Evolutionary conservation across 1,140 invertebrate species (phyloP), one percentile per base, ranked within the genome.

Genomic region (Trichomalopsis sarcophagae): DNA sequence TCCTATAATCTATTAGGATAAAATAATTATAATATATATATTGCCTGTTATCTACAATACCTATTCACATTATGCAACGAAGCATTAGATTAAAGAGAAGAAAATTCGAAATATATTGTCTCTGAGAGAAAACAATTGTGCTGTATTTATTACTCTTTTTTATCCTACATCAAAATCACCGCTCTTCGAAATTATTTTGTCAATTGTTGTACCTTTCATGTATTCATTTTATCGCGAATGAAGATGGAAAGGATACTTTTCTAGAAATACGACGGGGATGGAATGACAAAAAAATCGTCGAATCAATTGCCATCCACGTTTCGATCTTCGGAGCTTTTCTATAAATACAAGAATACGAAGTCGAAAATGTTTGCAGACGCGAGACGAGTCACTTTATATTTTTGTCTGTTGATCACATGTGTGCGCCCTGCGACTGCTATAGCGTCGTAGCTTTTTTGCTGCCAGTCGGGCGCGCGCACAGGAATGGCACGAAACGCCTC

Each of bases 21-120:
- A 84, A 90, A 87, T 87, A 87, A 86, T 89, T 93, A 90, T 93
- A 93, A 92, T 91, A 93, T 90, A 89, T 87, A 87, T 92, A 92
- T 92, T 90, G 87, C 88, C 91, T 92, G 92, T 93, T 93, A 93
- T 92, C 85, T 87, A 91, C 89, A 91, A 90, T 92, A 91, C 87
- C 90, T 88, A 90, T 90, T 89, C 89, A 89, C 88, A 88, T 89
- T 89, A 89, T 90, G 89, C 89, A 89, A 86, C 86, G 79, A 89
- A 89, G 88, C 87, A 88, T 89, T 89, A 90, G 86, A 80, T 89
- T 88, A 88, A 88, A 74, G 33, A 89, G 50, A 79, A 89, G 86
- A 84, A 81, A 88, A 77, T 87, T 85, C 69, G 84, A 90, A 91
- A 89, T 91, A 91, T 91, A 92, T 92, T 90, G 88, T 91, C 89